Evolutionary conservation across 1,140 invertebrate species (phyloP).

Genomic region (Octopus bimaculoides): DNA sequence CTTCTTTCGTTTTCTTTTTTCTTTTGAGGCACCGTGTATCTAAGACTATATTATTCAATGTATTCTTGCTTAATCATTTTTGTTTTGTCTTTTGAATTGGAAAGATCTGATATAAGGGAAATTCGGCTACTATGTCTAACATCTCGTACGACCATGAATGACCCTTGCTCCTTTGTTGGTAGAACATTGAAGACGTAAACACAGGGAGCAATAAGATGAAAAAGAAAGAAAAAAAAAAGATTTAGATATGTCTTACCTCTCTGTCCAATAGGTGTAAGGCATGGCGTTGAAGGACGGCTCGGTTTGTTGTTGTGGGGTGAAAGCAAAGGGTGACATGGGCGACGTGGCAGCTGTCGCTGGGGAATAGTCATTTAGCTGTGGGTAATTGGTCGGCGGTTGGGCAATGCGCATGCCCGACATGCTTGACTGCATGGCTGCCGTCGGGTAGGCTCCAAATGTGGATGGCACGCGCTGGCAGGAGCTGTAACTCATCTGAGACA

Average conservation of each 20-base stretch:
- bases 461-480: constrained; percentile 43
- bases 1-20: no score
- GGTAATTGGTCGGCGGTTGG: constrained; percentile 31
- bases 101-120: no score
- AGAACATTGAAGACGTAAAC: no score
- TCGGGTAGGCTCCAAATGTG: constrained; percentile 26
- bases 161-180: no score
- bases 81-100: no score
- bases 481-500: constrained; percentile 34
- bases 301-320: constrained; percentile 46
- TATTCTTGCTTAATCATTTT: no score
- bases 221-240: background rate
- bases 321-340: constrained; percentile 33
- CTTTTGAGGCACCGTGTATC: no score
- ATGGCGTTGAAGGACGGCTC: constrained; percentile 36
- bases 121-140: no score
- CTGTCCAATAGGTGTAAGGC: constrained; percentile 49
- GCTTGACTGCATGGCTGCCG: constrained; percentile 36
- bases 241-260: constrained; percentile 38
- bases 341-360: constrained; percentile 28
- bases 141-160: no score
- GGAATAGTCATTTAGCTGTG: constrained; percentile 42
- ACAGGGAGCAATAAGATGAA: no score
- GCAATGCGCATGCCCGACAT: constrained; percentile 27
- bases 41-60: no score